Evolutionary conservation across 2,797 vertebrate genomes (phyloP).

Genomic region (Oceanodroma leucorhoa): DNA sequence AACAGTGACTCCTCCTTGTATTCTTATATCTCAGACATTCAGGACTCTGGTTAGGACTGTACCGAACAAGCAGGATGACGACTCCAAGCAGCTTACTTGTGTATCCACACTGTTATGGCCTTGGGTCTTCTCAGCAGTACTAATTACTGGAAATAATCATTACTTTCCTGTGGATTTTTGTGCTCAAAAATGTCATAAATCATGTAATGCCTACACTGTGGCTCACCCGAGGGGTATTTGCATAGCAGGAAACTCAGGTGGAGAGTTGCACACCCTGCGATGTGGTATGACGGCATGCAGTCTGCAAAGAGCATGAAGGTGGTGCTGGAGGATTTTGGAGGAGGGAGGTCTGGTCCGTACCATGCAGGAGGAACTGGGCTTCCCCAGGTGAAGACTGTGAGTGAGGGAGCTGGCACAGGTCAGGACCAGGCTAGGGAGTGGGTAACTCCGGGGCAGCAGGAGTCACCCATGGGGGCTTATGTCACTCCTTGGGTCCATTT

Average conservation of each 20-base stretch:
- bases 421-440: background rate
- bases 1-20: background rate
- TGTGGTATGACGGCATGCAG: background rate
- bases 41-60: background rate
- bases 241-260: background rate
- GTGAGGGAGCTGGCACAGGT: background rate
- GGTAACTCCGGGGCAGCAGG: rapidly evolving
- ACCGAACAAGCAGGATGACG: background rate
- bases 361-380: background rate
- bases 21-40: background rate
- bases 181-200: background rate
- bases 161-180: background rate
- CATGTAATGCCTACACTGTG: too few relatives aligned
- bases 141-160: background rate
- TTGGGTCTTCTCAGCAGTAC: background rate
- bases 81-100: background rate
- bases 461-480: background rate
- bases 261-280: background rate
- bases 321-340: background rate
- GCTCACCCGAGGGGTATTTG: background rate
- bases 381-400: background rate
- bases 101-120: background rate
- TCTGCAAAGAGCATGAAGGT: background rate
- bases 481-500: background rate
- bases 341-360: background rate